Evolutionary conservation across 2,888 invertebrate genomes (phyloP), one percentile per base, ranked within the genome.

Genomic region (Megaustenia siamemsis): DNA sequence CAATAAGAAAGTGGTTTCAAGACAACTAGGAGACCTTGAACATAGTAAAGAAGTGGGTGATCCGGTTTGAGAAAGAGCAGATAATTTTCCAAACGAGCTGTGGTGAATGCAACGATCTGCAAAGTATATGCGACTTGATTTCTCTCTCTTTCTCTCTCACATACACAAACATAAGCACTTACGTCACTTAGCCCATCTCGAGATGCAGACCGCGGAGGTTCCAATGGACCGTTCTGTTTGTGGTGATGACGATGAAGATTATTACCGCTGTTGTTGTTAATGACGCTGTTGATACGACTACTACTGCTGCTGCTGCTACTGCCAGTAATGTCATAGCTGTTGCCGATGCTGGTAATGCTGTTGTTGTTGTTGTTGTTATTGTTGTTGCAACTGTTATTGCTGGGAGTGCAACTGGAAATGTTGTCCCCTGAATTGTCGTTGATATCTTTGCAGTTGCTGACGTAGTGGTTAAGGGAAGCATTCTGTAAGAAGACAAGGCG

Each of bases 111-210:
- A n/a, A n/a, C n/a, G n/a, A n/a, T n/a, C n/a, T n/a, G n/a, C n/a
- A n/a, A n/a, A n/a, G n/a, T n/a, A n/a, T n/a, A n/a, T n/a, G n/a
- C n/a, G n/a, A n/a, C n/a, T n/a, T n/a, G n/a, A 53, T 18, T 53
- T 53, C 53, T 18, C 53, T 53, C 15, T 53, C 53, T 53, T 21
- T 24, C n/a, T n/a, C n/a, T n/a, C n/a, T n/a, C n/a, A n/a, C n/a
- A n/a, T n/a, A n/a, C n/a, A n/a, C n/a, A n/a, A n/a, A 18, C 18
- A 69, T 21, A 35, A 43, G 35, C 63, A 89, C 90, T 89, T 85
- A 90, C 90, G 86, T 90, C 90, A 86, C 90, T 90, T 40, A 89
- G 84, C 38, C 88, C 75, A 43, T 89, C 87, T 49, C 87, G 78
- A 10, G 89, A 87, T 45, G 86, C 76, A 38, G 88, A 87, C 12